Evolutionary conservation across 2,113 vertebrate species (phyloP).

Genomic region (Scolopax mira): DNA sequence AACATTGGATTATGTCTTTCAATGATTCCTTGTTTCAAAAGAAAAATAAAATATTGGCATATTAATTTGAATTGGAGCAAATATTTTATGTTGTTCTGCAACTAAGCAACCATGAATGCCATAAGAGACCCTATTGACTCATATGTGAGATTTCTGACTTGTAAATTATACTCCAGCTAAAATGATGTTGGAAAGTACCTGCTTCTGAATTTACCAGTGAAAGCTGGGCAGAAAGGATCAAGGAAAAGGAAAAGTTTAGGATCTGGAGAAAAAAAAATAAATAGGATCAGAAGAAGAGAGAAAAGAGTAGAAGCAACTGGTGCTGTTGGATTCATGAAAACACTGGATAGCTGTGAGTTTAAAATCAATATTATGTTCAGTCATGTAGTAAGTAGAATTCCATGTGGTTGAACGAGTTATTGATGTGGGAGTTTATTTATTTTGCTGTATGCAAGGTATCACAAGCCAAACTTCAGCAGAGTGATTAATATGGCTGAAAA

Average conservation of each 20-base stretch:
- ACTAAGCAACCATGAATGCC: not conserved
- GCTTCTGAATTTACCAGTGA: not conserved
- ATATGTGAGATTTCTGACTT: not conserved
- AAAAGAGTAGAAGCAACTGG: not conserved
- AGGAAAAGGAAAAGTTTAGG: not conserved
- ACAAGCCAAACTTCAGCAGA: constrained; percentile 6
- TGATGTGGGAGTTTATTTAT: constrained; percentile 57
- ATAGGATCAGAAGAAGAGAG: not conserved
- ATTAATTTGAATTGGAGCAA: not conserved
- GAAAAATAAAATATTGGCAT: not conserved
- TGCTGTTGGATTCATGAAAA: not conserved
- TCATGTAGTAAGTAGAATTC: constrained; percentile 46
- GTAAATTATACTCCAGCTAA: accelerated
- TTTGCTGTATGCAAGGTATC: constrained; percentile 42
- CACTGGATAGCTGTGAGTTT: not conserved
- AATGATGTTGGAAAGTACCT: accelerated
- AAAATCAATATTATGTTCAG: constrained; percentile 53
- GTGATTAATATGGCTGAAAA: constrained; percentile 47
- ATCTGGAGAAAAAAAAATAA: not conserved
- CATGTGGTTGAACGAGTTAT: constrained; percentile 47
- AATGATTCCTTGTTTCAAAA: not conserved
- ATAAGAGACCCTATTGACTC: not conserved
- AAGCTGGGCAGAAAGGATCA: not conserved
- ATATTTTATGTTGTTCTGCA: not conserved
- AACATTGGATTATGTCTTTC: not conserved